Evolutionary conservation across 2,113 vertebrate genomes (phyloP).

Genomic region (Paracanthobrama guichenoti): DNA sequence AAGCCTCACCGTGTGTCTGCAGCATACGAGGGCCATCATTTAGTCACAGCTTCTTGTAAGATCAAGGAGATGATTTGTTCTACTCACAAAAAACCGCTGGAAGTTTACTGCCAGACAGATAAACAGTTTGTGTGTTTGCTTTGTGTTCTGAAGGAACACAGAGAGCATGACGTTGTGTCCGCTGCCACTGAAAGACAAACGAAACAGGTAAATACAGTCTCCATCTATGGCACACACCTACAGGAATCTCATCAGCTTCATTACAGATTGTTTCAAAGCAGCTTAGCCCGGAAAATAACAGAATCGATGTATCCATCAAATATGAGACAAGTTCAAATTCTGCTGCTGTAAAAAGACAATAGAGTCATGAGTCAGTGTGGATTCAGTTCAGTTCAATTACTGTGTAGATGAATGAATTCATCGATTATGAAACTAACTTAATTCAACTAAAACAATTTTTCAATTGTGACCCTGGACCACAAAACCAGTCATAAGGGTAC

Average conservation of each 20-base stretch:
- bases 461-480: too few species aligned
- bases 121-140: background rate
- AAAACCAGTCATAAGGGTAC: too few species aligned
- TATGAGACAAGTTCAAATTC: too few species aligned
- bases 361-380: too few species aligned
- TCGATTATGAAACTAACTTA: too few species aligned
- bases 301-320: too few species aligned
- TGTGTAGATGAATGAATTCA: too few species aligned
- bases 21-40: background rate
- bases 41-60: background rate
- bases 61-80: background rate
- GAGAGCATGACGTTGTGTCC: background rate
- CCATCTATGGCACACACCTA: background rate
- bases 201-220: background rate
- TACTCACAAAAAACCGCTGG: background rate
- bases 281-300: background rate
- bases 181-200: background rate
- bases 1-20: background rate
- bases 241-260: too few species aligned
- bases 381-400: too few species aligned
- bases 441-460: too few species aligned
- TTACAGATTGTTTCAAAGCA: too few species aligned
- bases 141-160: background rate
- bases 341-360: too few species aligned
- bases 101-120: background rate